These are phyloP conservation scores for Danio jaintianensis DNA, from an alignment of 2,797 vertebrate species.

Conservation along the genomic window DNA sequence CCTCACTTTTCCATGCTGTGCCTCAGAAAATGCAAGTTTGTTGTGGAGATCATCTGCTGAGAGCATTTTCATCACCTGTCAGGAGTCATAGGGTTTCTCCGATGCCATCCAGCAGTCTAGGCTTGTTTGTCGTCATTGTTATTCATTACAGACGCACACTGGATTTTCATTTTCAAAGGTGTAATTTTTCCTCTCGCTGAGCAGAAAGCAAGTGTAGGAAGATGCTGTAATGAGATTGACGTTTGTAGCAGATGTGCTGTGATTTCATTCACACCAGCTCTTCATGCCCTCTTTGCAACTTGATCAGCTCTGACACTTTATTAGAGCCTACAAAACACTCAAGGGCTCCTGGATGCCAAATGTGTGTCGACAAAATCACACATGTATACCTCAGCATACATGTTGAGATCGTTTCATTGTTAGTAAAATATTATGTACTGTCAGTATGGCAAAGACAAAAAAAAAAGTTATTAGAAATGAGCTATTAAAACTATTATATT, in stretches of 20 bases:
- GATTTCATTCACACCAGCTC: slow-evolving; percentile 22
- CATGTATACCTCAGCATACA: background rate
- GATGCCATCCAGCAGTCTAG: background rate
- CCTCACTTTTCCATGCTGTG: background rate
- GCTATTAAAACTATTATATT: too few species aligned
- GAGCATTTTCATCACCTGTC: background rate
- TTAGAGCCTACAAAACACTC: slow-evolving; percentile 26
- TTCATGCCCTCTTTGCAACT: background rate
- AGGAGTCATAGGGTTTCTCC: background rate
- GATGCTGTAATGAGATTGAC: slow-evolving; percentile 20
- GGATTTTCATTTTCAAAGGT: slow-evolving; percentile 50
- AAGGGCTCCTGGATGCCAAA: background rate
- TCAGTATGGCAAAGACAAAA: too few species aligned
- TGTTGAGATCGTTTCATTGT: background rate
- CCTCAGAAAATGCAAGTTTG: slow-evolving; percentile 8
- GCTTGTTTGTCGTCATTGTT: background rate
- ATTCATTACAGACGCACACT: background rate
- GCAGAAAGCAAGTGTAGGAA: background rate
- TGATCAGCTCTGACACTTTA: slow-evolving; percentile 32
- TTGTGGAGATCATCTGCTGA: background rate
- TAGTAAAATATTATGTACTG: too few species aligned
- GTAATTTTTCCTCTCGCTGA: background rate
- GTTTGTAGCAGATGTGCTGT: slow-evolving; percentile 8
- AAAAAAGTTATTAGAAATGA: too few species aligned
- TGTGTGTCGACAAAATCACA: background rate